These are phyloP conservation scores for Turnix velox DNA, from an alignment of 2,113 vertebrate genomes.

Conservation along the genomic window DNA sequence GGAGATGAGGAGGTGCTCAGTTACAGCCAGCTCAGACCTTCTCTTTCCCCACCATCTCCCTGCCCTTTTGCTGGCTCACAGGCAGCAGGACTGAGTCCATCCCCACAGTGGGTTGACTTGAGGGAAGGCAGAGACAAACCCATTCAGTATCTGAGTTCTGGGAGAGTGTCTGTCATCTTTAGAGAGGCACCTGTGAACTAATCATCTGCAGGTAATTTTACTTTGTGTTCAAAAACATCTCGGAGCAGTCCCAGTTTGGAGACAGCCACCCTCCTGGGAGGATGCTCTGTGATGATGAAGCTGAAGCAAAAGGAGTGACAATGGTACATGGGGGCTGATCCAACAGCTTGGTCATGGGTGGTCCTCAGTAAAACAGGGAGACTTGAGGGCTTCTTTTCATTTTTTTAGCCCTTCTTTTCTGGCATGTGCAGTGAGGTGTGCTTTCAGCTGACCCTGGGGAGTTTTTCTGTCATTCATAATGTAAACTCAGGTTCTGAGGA, in stretches of 20 bases:
- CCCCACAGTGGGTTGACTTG: not conserved
- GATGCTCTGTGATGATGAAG: fast-evolving
- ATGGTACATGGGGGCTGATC: fast-evolving
- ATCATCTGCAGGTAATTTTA: not conserved
- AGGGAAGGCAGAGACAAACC: not conserved
- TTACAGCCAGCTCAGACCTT: not conserved
- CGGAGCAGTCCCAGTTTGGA: not conserved
- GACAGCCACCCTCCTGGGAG: fast-evolving
- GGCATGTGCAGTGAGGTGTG: not conserved
- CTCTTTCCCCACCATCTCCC: not conserved
- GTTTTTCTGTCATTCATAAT: not conserved
- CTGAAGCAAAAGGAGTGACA: not conserved
- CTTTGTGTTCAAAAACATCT: not conserved
- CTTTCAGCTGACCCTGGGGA: not conserved
- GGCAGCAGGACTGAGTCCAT: not conserved
- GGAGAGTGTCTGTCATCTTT: not conserved
- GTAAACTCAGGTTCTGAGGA: not conserved
- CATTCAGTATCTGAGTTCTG: not conserved
- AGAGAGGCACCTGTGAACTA: not conserved
- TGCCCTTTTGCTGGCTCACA: not conserved
- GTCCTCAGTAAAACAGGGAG: not conserved
- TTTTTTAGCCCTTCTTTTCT: not conserved
- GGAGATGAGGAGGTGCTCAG: not conserved
- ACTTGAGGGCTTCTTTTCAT: not conserved
- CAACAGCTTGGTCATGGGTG: not conserved